Conservation (phyloP, 2,888 invertebrate species). For the Gasteruption jaculator region DNA sequence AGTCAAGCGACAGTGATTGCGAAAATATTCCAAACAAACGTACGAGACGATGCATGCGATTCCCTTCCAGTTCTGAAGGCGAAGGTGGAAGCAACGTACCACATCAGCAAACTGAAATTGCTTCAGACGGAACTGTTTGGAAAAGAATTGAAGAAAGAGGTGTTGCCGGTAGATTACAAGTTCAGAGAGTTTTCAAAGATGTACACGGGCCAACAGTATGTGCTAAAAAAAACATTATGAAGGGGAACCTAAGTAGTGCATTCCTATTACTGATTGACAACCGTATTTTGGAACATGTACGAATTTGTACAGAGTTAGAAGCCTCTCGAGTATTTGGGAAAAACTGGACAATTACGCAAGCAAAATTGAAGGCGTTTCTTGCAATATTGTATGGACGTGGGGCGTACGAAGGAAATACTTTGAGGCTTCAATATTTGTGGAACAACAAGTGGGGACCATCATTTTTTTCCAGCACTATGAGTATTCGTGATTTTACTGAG, state of each 20-base stretch:
- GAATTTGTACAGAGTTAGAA: constrained; percentile 20
- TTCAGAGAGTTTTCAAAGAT: constrained; percentile 14
- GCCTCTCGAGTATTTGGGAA: constrained; percentile 22
- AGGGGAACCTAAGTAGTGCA: constrained; percentile 25
- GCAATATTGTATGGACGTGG: constrained; percentile 26
- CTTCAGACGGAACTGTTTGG: constrained; percentile 19
- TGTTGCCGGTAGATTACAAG: constrained; percentile 15
- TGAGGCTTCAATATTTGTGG: constrained; percentile 21
- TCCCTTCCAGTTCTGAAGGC: constrained; percentile 15
- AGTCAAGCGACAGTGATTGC: constrained; percentile 6
- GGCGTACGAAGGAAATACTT: constrained; percentile 23
- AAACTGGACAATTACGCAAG: constrained; percentile 19
- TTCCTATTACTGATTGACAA: constrained; percentile 27
- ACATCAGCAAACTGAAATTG: constrained; percentile 24
- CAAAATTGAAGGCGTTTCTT: constrained; percentile 22
- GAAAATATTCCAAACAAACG: constrained; percentile 16
- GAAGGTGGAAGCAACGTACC: constrained; percentile 21
- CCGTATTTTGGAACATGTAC: constrained; percentile 18
- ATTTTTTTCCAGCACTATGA: constrained; percentile 26
- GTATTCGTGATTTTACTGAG: constrained; percentile 24
- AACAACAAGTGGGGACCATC: constrained; percentile 25
- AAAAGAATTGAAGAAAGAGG: constrained; percentile 15
- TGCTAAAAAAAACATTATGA: constrained; percentile 27
- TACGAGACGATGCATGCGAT: constrained; percentile 11
- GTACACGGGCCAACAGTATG: constrained; percentile 23